Conservation (phyloP, 30 jellyfish, hydroid and myxozoan species). For the Rhopilema esculentum region DNA sequence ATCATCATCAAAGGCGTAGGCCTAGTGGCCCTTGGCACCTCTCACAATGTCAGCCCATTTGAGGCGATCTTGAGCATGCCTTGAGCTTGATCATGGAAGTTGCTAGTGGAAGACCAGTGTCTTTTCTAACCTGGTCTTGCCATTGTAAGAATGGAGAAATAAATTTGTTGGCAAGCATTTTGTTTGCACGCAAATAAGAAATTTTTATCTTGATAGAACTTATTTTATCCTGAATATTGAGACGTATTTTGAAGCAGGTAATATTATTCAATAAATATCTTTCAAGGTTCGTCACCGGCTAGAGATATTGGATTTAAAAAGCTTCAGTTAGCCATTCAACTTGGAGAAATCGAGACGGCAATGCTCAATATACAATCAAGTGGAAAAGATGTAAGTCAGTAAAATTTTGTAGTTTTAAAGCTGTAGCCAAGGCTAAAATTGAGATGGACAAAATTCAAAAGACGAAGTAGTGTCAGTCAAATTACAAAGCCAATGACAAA, state of each 20-base stretch:
- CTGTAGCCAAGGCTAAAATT: not conserved
- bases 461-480: not conserved
- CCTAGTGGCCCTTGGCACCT: too few relatives aligned
- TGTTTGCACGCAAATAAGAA: too few relatives aligned
- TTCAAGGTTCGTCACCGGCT: not conserved
- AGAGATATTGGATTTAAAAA: not conserved
- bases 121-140: too few relatives aligned
- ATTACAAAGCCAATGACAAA: not conserved
- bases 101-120: too few relatives aligned
- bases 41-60: too few relatives aligned
- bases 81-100: too few relatives aligned
- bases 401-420: not conserved
- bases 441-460: not conserved
- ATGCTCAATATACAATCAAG: not conserved
- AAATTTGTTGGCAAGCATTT: too few relatives aligned
- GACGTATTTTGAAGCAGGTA: not conserved
- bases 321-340: constrained; percentile 21
- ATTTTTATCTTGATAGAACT: too few relatives aligned
- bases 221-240: not conserved
- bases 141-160: too few relatives aligned
- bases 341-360: constrained; percentile 24
- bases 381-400: not conserved
- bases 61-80: too few relatives aligned
- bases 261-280: too few relatives aligned
- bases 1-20: too few relatives aligned